A percentile compares a stretch with the other conserved stretches of the same genome.
These are phyloP conservation scores for Napeogenes sylphis DNA, from an alignment of 2,888 invertebrate genomes.

Conservation along the genomic window DNA sequence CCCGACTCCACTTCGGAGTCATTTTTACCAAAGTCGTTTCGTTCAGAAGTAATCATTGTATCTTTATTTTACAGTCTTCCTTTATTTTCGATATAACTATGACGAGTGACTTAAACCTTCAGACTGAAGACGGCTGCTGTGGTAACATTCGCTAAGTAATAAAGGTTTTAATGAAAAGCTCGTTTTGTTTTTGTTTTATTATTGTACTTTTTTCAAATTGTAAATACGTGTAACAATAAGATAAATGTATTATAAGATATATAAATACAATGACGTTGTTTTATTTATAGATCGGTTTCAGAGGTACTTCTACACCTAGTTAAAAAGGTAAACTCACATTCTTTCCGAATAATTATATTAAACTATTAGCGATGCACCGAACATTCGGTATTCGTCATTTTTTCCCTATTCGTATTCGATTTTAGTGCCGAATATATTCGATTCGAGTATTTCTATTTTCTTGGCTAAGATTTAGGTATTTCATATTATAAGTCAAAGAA, in stretches of 20 bases:
- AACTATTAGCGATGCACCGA: too few species aligned
- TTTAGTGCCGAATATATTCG: too few species aligned
- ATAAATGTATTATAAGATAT: constrained; percentile 74
- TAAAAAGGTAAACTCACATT: too few species aligned
- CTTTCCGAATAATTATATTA: too few species aligned
- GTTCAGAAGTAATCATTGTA: constrained; percentile 26
- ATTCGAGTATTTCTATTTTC: too few species aligned
- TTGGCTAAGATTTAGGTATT: too few species aligned
- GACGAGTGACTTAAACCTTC: constrained; percentile 41
- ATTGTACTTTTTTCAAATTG: constrained; percentile 66
- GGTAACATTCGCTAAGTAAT: constrained; percentile 42
- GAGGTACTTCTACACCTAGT: constrained; percentile 11
- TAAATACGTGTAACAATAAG: constrained; percentile 70
- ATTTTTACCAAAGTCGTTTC: constrained; percentile 65
- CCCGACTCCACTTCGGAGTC: constrained; percentile 38
- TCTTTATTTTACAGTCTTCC: constrained; percentile 50
- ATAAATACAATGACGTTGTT: constrained; percentile 58
- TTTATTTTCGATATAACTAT: constrained; percentile 39
- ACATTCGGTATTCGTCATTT: too few species aligned
- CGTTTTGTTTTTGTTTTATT: constrained; percentile 67
- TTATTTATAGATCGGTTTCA: constrained; percentile 36
- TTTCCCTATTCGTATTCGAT: too few species aligned
- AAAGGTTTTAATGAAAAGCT: constrained; percentile 55
- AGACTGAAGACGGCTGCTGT: constrained; percentile 51
- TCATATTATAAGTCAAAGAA: too few species aligned